phyloP scores from a whole-genome alignment of 2,888 invertebrate species.

The Diarsia mendica region DNA sequence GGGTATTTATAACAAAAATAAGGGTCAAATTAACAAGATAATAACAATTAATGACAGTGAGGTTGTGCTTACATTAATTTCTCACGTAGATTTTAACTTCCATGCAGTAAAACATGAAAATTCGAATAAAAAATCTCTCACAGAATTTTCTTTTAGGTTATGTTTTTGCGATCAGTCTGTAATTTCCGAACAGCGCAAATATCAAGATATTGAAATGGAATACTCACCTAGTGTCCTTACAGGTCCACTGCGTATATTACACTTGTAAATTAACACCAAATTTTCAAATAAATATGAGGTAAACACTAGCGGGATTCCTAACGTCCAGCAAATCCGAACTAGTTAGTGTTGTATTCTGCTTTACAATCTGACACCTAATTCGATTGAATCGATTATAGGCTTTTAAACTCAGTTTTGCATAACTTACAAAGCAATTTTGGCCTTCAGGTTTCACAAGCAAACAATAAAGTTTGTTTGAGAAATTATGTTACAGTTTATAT shows the following conservation, averaged over 20 bases:
- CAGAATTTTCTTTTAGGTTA: constrained; percentile 69
- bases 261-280: constrained; percentile 87
- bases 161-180: constrained; percentile 49
- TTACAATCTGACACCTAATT: constrained; percentile 56
- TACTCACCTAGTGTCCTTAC: constrained; percentile 77
- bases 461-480: background rate
- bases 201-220: constrained; percentile 40
- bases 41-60: background rate
- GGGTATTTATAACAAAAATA: constrained; percentile 62
- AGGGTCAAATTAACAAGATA: constrained; percentile 9
- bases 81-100: background rate
- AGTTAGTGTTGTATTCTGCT: constrained; percentile 66
- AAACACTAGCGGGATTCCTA: constrained; percentile 82
- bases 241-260: constrained; percentile 74
- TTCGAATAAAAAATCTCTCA: constrained; percentile 44
- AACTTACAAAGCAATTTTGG: background rate
- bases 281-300: constrained; percentile 83
- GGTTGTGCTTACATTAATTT: constrained; percentile 6
- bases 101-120: constrained; percentile 23
- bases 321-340: constrained; percentile 77
- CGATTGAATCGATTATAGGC: constrained; percentile 34
- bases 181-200: constrained; percentile 24
- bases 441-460: background rate
- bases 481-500: fast-evolving
- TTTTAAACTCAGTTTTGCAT: constrained; percentile 1